phyloP scores from a whole-genome alignment of 1,140 invertebrate genomes.

The Tribolium madens region DNA sequence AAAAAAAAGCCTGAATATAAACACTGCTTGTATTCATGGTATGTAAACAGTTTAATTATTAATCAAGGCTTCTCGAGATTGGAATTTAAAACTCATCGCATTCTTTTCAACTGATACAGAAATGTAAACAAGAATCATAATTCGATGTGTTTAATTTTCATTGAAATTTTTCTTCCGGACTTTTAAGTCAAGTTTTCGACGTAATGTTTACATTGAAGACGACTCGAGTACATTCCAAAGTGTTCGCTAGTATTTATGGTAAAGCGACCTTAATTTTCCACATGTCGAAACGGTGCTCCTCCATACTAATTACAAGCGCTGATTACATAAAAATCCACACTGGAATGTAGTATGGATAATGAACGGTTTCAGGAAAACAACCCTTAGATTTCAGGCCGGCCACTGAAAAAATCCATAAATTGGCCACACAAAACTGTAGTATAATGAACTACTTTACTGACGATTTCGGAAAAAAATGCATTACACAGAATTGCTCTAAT shows the following conservation, averaged over 20 bases:
- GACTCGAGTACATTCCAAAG: background rate
- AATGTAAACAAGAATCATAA: conserved; percentile 7
- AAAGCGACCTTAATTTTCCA: background rate
- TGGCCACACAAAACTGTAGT: too few species aligned
- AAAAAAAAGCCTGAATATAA: conserved; percentile 16
- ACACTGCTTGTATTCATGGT: conserved; percentile 23
- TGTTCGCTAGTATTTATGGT: background rate
- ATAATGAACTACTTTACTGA: too few species aligned
- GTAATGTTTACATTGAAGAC: background rate
- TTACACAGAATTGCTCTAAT: too few species aligned
- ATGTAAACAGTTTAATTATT: conserved; percentile 38
- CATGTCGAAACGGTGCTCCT: background rate
- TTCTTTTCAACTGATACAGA: conserved; percentile 3
- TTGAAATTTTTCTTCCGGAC: background rate
- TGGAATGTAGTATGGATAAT: too few species aligned
- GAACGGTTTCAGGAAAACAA: too few species aligned
- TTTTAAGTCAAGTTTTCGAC: too few species aligned
- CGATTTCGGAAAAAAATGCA: too few species aligned
- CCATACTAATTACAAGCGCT: background rate
- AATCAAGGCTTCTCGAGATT: conserved; percentile 32
- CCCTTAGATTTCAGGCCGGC: too few species aligned
- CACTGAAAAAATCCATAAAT: too few species aligned
- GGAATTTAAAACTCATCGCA: conserved; percentile 34
- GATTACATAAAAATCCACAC: background rate
- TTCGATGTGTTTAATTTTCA: background rate